Evolutionary conservation across 2,888 invertebrate genomes (phyloP), one percentile per base, ranked within the genome.

Genomic region (Globia sparganii): DNA sequence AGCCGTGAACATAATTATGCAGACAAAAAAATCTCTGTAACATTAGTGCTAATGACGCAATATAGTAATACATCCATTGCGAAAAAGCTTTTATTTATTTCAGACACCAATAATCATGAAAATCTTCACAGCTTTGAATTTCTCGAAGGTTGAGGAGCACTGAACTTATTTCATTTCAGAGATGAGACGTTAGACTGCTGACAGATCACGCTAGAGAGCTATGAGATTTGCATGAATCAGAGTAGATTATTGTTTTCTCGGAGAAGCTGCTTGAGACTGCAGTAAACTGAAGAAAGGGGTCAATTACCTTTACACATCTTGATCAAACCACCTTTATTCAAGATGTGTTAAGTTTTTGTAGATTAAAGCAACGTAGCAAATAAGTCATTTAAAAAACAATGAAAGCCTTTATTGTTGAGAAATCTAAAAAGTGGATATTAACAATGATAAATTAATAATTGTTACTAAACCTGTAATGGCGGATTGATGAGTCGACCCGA

Each of bases 401-500:
- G 0, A 31, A 34, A 34, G 2, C 15, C 15, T 28, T 28, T 21
- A 9, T 21, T n/a, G n/a, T 1, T 56, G 15, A 28, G 6, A 9
- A 37, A 15, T 64, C 13, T 37, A n/a, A 64, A 37, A 64, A 37
- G n/a, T 21, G 34, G 18, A 67, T 6, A 53, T 34, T 49, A 69
- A 40, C 34, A 72, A 77, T 77, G 72, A 77, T 58, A 49, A 66
- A 72, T 78, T 65, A 15, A 62, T 82, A 69, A 81, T 83, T 72
- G 68, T 61, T 70, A 58, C 28, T 61, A 49, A 67, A 25, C n/a
- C 43, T 15, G 28, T 78, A 77, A 78, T 73, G 67, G 58, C 25
- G 21, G 61, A 73, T 70, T 70, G 73, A 83, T 70, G 68, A 73
- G 78, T 21, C 13, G 25, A 4, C 8, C 34, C 18, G 78, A 83